Evolutionary conservation across 1,140 invertebrate species (phyloP).

Genomic region (Leptinotarsa defecta): DNA sequence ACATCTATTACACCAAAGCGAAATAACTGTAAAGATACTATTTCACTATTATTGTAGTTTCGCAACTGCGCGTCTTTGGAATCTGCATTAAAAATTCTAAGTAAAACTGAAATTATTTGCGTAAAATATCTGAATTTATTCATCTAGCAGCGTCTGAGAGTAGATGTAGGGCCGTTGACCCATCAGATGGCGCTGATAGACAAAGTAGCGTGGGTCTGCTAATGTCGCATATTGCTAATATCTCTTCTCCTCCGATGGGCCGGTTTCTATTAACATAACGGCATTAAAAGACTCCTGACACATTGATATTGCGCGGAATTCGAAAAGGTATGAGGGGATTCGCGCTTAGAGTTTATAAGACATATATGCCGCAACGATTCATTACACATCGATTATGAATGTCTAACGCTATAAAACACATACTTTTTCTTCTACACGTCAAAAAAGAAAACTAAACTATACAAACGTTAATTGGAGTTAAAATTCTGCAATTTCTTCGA

Average conservation of each 20-base stretch:
- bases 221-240: conserved; percentile 8
- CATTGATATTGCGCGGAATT: conserved; percentile 4
- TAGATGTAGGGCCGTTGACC: conserved; percentile 29
- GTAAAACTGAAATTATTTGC: neutral
- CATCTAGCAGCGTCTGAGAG: neutral
- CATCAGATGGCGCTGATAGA: conserved; percentile 36
- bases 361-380: neutral
- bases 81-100: neutral
- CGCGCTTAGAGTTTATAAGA: neutral
- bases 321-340: neutral
- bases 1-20: no score
- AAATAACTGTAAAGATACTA: no score
- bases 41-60: no score
- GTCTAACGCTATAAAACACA: no score
- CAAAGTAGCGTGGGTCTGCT: conserved; percentile 28
- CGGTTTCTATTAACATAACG: conserved; percentile 2
- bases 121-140: conserved; percentile 6
- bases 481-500: no score
- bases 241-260: neutral
- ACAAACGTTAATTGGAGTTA: no score
- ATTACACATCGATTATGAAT: no score
- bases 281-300: conserved; percentile 2
- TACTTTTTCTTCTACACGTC: no score
- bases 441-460: no score
- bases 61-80: neutral